Base-by-base conservation (phyloP, 2,888 invertebrate species). In the Pteria penguin region DNA sequence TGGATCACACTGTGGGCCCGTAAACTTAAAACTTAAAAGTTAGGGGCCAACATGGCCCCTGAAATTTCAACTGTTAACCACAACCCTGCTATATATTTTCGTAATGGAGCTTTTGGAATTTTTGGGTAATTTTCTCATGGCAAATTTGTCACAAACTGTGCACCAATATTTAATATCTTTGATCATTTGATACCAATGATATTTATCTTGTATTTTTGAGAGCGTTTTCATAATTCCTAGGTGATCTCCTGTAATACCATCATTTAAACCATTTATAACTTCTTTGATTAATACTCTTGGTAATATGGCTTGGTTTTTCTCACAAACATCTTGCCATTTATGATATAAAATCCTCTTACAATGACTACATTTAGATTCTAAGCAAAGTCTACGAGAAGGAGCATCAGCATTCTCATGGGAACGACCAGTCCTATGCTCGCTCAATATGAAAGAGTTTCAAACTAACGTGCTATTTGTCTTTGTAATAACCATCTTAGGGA, bases 391-490 rank as follows among this genome's bases (percentile, higher is more conserved):
- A 24, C 55, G 55, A 61, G 24, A 27, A 27, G n/a, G 61, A 14
- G 61, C 29, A 26, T 61, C 61, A 14, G 61, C 32, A 61, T 61
- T 61, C n/a, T 2, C 29, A 26, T 63, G 63, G 45, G n/a, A n/a
- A 36, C 57, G 32, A 29, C 36, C 58, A 4, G 55, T 14, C 4
- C 58, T 32, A 57, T 68, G 36, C 33, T 68, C 26, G 27, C 55
- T 58, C n/a, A 68, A 26, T 32, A 3, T 58, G 61, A 24, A 31
- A 70, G 61, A 27, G 61, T 31, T 24, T 70, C 60, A n/a, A 61
- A 60, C 60, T 36, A 70, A 22, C 60, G 45, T 11, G 45, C 74
- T 65, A 72, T 58, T 24, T 72, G 74, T 36, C 74, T 76, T 33
- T 81, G 29, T 8, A 66, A 31, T 45, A 66, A 27, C 45, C 66